Base-by-base conservation (phyloP, 1,140 invertebrate genomes). In the Pogonognathellus flavescens region DNA sequence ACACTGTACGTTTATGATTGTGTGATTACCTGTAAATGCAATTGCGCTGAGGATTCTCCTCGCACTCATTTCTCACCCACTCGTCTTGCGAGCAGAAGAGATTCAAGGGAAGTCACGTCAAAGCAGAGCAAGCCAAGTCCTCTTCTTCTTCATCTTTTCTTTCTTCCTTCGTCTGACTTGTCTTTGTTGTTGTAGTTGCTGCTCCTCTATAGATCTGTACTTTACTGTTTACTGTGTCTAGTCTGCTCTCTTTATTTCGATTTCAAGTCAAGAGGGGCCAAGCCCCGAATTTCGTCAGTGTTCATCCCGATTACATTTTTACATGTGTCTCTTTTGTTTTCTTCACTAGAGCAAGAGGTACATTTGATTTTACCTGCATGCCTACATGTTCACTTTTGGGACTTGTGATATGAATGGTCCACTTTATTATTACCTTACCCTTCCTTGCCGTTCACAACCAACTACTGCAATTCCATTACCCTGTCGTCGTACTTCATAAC, bases 11-110 rank as follows among this genome's bases (percentile, higher is more conserved):
- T 76, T 76, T 76, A 76, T 76, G 70, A 76, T 76, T 76, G 70
- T 76, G 41, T 76, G 70, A 76, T 76, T 76, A 76, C 70, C 70
- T 76, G 70, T 76, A 76, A 76, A 50, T 76, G 70, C 25, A 76
- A 76, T 76, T 76, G 70, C 31, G 31, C 70, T 76, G 49, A 49
- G 49, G 70, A 76, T 76, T 76, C 62, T 66, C 20, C 25, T 66
- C 22, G 62, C 62, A 66, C 62, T 66, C 62, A 66, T 66, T 66
- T 66, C 62, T 20, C 62, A 18, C 18, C 14, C 11, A 31, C 66
- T 11, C 66, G 31, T 2, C 10, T 57, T 2, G 2, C 1, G 1
- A 57, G 1, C 11, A 14, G 2, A 57, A 57, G 53, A 5, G 53
- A 10, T 14, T 41, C 31, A n/a, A 57, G 53, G 53, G 53, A 57